Evolutionary conservation across 1,140 invertebrate genomes (phyloP), one percentile per base, ranked within the genome.

Genomic region (Mactra quadrangularis): DNA sequence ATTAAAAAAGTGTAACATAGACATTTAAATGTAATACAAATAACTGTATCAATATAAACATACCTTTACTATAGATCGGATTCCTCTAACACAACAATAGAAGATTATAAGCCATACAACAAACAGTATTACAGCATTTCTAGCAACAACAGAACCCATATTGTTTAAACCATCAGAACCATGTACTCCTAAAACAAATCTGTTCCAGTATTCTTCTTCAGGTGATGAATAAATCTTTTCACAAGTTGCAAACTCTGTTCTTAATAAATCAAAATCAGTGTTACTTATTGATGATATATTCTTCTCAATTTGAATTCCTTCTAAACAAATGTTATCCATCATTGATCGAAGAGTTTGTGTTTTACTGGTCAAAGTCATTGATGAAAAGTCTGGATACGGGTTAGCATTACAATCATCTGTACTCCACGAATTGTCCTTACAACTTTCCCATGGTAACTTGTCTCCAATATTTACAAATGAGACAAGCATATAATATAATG

Each of bases 401-500:
- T 84, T 68, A 19, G 60, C 31, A 25, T 84, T 72, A 53, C 89
- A 90, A 7, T 82, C 22, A 0, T 85, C 75, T 6, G 85, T 86
- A 22, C 86, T 86, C 86, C 86, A 90, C 35, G 53, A 22, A n/a
- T 87, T 78, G 22, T 78, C 68, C 53, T 85, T 60, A 66, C 90
- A 91, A 0, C 68, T 50, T 62, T 85, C 71, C 90, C 90, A 91
- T 64, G 90, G 90, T 27, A 90, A 76, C 52, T 75, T 53, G n/a
- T 66, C 82, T 66, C 89, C 90, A 3, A 91, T 83, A 74, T 84
- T 82, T 13, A 90, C 87, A 60, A 90, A 90, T 1, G 89, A 85
- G 25, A 88, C 89, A n/a, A 89, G 84, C 89, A 91, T 87, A 57
- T 91, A 90, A 79, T 93, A 93, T 33, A 94, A 79, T 25, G 91